Percentiles rank a stretch among this genome's conserved stretches.
Evolutionary conservation across 2,113 vertebrate species (phyloP).

Genomic region (Cyphomyrus plagiostoma): DNA sequence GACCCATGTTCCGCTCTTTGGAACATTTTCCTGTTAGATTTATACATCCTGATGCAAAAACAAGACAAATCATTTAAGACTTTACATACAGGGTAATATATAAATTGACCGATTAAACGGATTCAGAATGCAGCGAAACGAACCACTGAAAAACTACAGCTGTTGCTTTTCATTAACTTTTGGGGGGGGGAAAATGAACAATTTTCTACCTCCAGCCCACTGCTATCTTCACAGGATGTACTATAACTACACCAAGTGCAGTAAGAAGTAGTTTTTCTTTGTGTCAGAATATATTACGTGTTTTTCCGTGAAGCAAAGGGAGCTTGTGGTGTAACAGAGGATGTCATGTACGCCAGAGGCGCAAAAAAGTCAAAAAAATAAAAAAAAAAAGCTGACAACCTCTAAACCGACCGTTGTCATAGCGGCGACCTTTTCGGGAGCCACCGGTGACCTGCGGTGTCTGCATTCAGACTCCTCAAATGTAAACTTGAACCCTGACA

Average conservation of each 20-base stretch:
- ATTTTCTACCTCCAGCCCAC: background rate
- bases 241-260: background rate
- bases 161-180: background rate
- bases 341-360: background rate
- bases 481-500: slow-evolving; percentile 63
- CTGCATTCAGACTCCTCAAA: slow-evolving; percentile 44
- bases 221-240: background rate
- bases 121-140: background rate
- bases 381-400: slow-evolving; percentile 31
- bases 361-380: background rate
- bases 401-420: slow-evolving; percentile 53
- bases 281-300: background rate
- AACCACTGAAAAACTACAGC: background rate
- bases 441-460: slow-evolving; percentile 53
- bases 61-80: background rate
- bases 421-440: slow-evolving; percentile 56
- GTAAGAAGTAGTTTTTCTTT: background rate
- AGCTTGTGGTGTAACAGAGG: background rate
- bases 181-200: background rate
- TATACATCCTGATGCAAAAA: background rate
- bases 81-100: slow-evolving; percentile 1
- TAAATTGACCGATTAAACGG: background rate
- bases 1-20: slow-evolving; percentile 40
- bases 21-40: slow-evolving; percentile 10
- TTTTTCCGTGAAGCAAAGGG: background rate